phyloP scores from a whole-genome alignment of 2,888 invertebrate genomes.

The Caenorhabditis macrosperma region DNA sequence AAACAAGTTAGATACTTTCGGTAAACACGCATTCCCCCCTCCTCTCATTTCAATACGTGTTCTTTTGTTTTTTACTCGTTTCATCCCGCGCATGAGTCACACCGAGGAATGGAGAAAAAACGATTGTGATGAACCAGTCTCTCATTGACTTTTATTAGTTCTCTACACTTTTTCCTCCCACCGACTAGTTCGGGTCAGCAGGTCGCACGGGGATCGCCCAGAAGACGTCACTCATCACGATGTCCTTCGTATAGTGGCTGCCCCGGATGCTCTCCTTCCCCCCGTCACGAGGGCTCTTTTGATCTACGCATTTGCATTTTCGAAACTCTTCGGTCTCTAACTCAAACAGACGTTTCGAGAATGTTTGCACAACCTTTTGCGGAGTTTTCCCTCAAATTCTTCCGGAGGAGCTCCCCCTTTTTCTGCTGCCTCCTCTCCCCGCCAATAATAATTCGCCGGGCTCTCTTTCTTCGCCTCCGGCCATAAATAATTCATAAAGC shows the following conservation, averaged over 20 bases:
- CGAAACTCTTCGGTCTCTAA: slow-evolving; percentile 4
- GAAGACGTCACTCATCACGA: neutral
- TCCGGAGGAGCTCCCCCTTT: neutral
- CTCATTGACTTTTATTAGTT: slow-evolving; percentile 27
- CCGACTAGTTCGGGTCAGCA: slow-evolving; percentile 18
- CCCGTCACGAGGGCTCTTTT: too few species aligned
- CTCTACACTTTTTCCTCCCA: neutral
- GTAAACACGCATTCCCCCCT: slow-evolving; percentile 25
- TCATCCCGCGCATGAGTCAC: slow-evolving; percentile 18
- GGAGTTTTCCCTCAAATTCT: slow-evolving; percentile 5
- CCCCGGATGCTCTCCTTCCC: neutral
- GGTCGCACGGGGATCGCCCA: slow-evolving; percentile 35
- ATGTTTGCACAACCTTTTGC: slow-evolving; percentile 48
- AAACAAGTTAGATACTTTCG: slow-evolving; percentile 43
- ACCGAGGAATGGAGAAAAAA: neutral
- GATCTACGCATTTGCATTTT: neutral
- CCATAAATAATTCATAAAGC: neutral
- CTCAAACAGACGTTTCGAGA: slow-evolving; percentile 7
- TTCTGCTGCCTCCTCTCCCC: neutral
- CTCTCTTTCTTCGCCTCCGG: neutral
- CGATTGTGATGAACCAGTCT: neutral
- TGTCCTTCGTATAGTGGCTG: slow-evolving; percentile 29
- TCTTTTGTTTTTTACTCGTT: neutral
- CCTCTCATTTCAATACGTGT: neutral
- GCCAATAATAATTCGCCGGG: neutral